Evolutionary conservation across 2,113 vertebrate genomes (phyloP).

Genomic region (Saccopteryx leptura): DNA sequence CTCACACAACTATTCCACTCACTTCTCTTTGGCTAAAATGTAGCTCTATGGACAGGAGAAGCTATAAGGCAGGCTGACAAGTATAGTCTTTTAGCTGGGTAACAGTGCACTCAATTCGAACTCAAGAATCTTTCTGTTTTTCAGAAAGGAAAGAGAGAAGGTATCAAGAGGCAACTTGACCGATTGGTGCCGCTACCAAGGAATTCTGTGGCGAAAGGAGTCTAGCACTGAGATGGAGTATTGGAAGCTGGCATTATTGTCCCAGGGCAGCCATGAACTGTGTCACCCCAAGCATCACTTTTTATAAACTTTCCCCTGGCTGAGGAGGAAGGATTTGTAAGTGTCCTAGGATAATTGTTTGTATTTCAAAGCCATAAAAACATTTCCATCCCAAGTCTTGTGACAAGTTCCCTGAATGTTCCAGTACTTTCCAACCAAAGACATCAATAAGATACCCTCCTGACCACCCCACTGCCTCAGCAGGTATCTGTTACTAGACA

Average conservation of each 20-base stretch:
- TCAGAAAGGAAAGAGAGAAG: background rate
- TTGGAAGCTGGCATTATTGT: background rate
- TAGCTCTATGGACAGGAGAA: background rate
- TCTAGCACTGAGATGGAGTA: background rate
- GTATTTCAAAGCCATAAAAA: background rate
- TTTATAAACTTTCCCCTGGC: background rate
- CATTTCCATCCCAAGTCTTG: background rate
- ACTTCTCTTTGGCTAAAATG: background rate
- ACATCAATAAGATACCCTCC: background rate
- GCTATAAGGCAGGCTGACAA: background rate
- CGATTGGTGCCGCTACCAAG: accelerated
- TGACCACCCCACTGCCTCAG: background rate
- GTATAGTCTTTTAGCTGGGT: background rate
- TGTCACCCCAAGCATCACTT: background rate
- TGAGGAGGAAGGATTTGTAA: background rate
- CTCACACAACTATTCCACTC: background rate
- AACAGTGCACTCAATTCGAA: background rate
- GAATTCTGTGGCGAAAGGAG: background rate
- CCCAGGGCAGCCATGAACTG: background rate
- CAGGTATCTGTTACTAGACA: background rate
- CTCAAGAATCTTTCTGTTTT: background rate
- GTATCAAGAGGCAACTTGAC: background rate
- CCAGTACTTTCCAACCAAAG: background rate
- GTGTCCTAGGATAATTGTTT: background rate
- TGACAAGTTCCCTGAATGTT: background rate